phyloP scores from a whole-genome alignment of 2,888 invertebrate species.

The Dysmachus trigonus region DNA sequence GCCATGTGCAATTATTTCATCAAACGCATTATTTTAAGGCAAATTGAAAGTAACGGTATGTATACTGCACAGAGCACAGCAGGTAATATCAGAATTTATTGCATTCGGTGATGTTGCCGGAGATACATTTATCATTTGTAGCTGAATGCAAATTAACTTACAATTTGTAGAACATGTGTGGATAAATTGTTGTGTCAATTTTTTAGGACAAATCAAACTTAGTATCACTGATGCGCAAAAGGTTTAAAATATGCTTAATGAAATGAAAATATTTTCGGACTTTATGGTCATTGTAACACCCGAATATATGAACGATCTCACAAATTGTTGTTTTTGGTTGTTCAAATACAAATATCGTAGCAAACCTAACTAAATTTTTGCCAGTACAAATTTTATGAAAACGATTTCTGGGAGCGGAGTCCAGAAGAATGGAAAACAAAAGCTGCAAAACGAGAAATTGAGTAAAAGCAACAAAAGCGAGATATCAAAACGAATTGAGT shows the following conservation, averaged over 20 bases:
- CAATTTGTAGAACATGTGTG: background rate
- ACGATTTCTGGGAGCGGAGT: background rate
- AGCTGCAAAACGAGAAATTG: background rate
- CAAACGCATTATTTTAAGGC: background rate
- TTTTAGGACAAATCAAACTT: background rate
- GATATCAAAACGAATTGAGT: slow-evolving; percentile 6
- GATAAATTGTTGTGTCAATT: background rate
- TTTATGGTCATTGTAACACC: background rate
- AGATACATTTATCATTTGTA: slow-evolving; percentile 8
- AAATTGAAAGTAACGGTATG: background rate
- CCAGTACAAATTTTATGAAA: background rate
- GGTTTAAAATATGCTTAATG: too few species aligned
- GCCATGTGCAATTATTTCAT: background rate
- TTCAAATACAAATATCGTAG: too few species aligned
- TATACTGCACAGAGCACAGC: background rate
- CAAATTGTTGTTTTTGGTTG: background rate
- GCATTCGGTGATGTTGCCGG: background rate
- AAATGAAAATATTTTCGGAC: too few species aligned
- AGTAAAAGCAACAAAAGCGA: background rate
- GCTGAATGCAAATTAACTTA: background rate
- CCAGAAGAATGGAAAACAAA: background rate
- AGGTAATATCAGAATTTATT: slow-evolving; percentile 23
- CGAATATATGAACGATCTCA: too few species aligned
- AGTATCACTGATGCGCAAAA: background rate
- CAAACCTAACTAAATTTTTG: background rate